A percentile compares a stretch with the other conserved stretches of the same genome.
Evolutionary conservation across 2,797 vertebrate species (phyloP).

Genomic region (Monodelphis domestica): DNA sequence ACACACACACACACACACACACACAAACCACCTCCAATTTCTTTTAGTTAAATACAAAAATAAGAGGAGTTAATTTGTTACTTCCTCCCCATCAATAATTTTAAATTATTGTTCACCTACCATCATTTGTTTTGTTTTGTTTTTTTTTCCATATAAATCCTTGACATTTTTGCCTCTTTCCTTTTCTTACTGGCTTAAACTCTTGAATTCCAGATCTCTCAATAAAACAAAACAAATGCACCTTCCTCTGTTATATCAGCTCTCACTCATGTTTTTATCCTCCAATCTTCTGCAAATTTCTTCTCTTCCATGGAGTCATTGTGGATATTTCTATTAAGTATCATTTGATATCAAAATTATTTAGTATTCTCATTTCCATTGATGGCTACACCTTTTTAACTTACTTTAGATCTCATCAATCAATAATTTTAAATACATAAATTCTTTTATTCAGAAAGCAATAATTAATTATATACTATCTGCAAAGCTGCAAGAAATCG

Average conservation of each 20-base stretch:
- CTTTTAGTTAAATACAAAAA: neutral
- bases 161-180: neutral
- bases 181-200: neutral
- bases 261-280: neutral
- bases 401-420: neutral
- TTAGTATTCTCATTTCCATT: neutral
- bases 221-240: neutral
- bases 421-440: neutral
- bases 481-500: neutral
- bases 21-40: neutral
- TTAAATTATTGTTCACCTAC: neutral
- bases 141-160: neutral
- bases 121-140: neutral
- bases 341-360: neutral
- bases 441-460: neutral
- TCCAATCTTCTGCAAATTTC: neutral
- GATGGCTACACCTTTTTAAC: neutral
- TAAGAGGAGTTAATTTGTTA: neutral
- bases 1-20: neutral
- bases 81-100: neutral
- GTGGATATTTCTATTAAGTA: neutral
- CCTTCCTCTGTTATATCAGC: neutral
- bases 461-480: neutral
- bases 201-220: neutral
- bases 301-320: neutral